Conservation (phyloP, 2,113 vertebrate genomes). For the Lepus americanus region DNA sequence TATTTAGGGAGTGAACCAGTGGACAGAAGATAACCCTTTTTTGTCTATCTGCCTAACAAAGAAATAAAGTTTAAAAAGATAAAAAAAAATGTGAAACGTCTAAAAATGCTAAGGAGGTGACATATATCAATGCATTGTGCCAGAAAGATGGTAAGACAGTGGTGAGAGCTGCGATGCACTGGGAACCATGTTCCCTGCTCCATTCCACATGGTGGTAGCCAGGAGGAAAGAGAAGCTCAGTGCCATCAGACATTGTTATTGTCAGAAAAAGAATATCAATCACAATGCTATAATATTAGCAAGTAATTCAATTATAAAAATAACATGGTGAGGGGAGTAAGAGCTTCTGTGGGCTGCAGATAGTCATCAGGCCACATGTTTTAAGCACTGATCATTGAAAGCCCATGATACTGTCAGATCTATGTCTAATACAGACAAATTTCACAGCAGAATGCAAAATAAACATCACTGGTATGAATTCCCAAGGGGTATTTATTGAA, state of each 20-base stretch:
- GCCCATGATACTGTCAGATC: neutral
- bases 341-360: neutral
- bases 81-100: neutral
- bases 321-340: neutral
- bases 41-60: too few species aligned
- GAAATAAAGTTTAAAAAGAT: too few species aligned
- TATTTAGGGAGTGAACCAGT: too few species aligned
- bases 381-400: neutral
- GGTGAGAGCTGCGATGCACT: fast-evolving
- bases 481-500: neutral
- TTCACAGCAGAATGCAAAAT: neutral
- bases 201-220: neutral
- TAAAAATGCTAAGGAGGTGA: neutral
- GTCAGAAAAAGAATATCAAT: neutral
- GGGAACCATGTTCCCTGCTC: fast-evolving
- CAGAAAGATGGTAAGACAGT: neutral
- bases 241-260: fast-evolving
- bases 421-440: neutral
- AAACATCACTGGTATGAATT: neutral
- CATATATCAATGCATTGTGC: neutral
- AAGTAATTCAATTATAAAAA: neutral
- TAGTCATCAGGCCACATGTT: neutral
- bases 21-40: too few species aligned
- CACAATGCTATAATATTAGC: neutral
- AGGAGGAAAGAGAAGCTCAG: fast-evolving